Conservation (phyloP, 2,113 vertebrate genomes). For the Gambusia holbrooki region DNA sequence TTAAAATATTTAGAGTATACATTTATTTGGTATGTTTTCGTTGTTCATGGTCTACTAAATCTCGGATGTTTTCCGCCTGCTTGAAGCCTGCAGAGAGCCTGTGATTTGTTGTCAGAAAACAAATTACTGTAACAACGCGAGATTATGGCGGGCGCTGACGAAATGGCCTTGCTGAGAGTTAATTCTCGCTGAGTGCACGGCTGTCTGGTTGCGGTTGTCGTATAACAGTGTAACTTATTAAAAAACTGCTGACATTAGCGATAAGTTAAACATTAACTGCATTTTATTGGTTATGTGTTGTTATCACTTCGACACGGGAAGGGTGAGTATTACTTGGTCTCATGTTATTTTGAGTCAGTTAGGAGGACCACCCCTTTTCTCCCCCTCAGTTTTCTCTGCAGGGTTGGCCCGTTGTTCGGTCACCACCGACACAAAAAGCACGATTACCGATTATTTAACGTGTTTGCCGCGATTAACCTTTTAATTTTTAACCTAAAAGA, state of each 20-base stretch:
- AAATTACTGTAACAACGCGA: conserved; percentile 55
- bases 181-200: conserved; percentile 28
- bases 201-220: neutral
- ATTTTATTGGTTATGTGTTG: conserved; percentile 50
- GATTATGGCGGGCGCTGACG: conserved; percentile 20
- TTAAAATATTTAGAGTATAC: neutral
- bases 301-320: conserved; percentile 33
- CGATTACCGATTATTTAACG: neutral
- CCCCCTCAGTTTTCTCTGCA: neutral
- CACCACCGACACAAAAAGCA: conserved; percentile 11
- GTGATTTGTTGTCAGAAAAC: conserved; percentile 54
- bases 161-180: conserved; percentile 26
- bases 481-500: neutral
- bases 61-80: neutral
- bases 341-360: conserved; percentile 12
- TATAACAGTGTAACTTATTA: neutral
- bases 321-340: conserved; percentile 60
- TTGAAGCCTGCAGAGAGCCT: conserved; percentile 12
- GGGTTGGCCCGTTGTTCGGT: conserved; percentile 30
- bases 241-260: neutral
- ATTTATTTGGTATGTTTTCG: neutral
- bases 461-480: neutral
- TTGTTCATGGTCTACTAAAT: neutral
- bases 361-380: conserved; percentile 1
- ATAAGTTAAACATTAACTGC: conserved; percentile 21